A percentile compares a stretch with the other conserved stretches of the same genome.
Conservation (phyloP, 1,140 invertebrate species). For the Acarapis woodi region DNA sequence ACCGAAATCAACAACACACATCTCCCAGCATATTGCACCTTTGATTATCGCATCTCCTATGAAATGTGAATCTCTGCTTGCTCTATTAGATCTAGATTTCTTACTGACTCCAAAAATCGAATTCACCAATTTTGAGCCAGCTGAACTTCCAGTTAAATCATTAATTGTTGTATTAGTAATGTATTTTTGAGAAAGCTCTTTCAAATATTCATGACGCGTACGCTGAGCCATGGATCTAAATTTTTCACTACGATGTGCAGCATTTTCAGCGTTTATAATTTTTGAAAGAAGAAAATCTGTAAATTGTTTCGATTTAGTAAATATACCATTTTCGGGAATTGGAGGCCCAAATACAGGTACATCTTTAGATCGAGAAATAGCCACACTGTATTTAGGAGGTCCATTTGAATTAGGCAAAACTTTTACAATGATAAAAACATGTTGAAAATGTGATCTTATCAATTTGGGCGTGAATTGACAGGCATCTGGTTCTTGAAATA, state of each 20-base stretch:
- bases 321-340: constrained; percentile 47
- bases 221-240: constrained; percentile 88
- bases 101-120: constrained; percentile 5
- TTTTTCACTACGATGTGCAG: constrained; percentile 76
- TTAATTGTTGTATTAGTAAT: constrained; percentile 47
- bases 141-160: constrained; percentile 5
- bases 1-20: constrained; percentile 23
- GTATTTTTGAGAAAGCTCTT: constrained; percentile 56
- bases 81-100: not conserved
- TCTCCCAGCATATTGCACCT: constrained; percentile 39
- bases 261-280: constrained; percentile 92
- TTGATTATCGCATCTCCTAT: constrained; percentile 29
- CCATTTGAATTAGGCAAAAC: constrained; percentile 15
- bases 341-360: constrained; percentile 84
- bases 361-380: constrained; percentile 74
- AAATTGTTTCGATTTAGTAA: constrained; percentile 61
- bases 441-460: constrained; percentile 82
- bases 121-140: constrained; percentile 6
- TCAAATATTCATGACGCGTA: constrained; percentile 80
- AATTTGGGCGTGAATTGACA: constrained; percentile 64
- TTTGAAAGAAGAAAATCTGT: constrained; percentile 77
- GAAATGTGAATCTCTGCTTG: constrained; percentile 4
- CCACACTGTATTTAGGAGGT: constrained; percentile 28
- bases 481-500: constrained; percentile 84
- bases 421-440: constrained; percentile 81